A percentile compares a stretch with the other conserved stretches of the same genome.
Conservation (phyloP, 2,888 invertebrate species). For the Electrophaes corylata region DNA sequence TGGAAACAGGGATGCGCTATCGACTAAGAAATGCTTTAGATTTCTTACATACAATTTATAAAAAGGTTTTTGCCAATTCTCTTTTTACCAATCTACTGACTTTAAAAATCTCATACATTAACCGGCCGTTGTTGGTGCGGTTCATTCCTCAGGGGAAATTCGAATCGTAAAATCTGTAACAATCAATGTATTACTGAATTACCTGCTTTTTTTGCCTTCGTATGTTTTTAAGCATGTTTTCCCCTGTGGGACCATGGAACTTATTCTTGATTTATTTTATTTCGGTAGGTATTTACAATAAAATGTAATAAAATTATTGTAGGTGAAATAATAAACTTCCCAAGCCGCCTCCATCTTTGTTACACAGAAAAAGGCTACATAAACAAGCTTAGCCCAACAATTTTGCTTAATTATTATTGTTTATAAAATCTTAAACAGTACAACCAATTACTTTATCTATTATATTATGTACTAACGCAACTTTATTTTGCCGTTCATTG, state of each 20-base stretch:
- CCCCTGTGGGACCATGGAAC: background rate
- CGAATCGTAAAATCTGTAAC: slow-evolving; percentile 31
- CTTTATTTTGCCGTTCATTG: too few relatives aligned
- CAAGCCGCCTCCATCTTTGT: too few relatives aligned
- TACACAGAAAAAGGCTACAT: too few relatives aligned
- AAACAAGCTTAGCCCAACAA: too few relatives aligned
- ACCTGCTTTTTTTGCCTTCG: slow-evolving; percentile 11
- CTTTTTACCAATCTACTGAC: slow-evolving; percentile 28
- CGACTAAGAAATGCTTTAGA: slow-evolving; percentile 41
- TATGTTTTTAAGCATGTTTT: slow-evolving; percentile 10
- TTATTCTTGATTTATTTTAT: slow-evolving; percentile 1
- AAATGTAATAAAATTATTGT: background rate
- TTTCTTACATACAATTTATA: slow-evolving; percentile 31
- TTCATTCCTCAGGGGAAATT: slow-evolving; percentile 33
- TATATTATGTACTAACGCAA: too few relatives aligned
- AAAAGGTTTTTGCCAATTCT: slow-evolving; percentile 33
- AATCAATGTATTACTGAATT: slow-evolving; percentile 28
- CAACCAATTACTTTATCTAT: background rate
- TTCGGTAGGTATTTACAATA: background rate
- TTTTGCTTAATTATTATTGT: too few relatives aligned
- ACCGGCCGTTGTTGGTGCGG: slow-evolving; percentile 19
- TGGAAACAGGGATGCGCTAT: slow-evolving; percentile 42
- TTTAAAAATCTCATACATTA: slow-evolving; percentile 33
- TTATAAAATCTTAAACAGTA: background rate
- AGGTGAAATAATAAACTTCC: too few relatives aligned